Conservation (phyloP, 2,888 invertebrate species). For the Drosophila ochracea region DNA sequence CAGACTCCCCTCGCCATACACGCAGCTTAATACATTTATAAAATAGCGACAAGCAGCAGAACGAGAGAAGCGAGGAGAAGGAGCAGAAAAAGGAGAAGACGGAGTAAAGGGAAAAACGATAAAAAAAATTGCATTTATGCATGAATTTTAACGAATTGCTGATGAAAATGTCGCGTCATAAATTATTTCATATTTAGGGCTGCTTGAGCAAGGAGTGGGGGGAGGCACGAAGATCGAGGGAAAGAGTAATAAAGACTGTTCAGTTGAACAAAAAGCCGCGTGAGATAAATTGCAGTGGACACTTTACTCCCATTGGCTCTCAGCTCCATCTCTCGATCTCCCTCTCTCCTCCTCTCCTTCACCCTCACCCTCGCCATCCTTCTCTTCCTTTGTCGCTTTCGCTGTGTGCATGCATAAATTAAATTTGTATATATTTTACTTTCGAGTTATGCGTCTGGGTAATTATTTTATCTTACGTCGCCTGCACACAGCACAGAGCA, state of each 20-base stretch:
- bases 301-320: conserved; percentile 3
- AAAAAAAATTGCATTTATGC: conserved; percentile 63
- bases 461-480: conserved; percentile 76
- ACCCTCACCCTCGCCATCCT: background rate
- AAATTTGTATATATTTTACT: conserved; percentile 74
- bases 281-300: conserved; percentile 71
- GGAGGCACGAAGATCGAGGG: background rate
- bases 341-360: too few relatives aligned
- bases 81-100: conserved; percentile 18
- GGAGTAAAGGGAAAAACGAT: conserved; percentile 52
- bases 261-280: conserved; percentile 54
- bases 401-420: conserved; percentile 79
- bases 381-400: conserved; percentile 32
- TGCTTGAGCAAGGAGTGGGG: conserved; percentile 5
- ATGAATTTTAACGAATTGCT: conserved; percentile 82
- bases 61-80: conserved; percentile 10
- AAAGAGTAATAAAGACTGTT: conserved; percentile 16
- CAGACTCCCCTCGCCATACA: conserved; percentile 14
- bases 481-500: conserved; percentile 13
- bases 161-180: conserved; percentile 84
- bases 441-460: conserved; percentile 80
- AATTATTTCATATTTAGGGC: conserved; percentile 81
- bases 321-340: background rate
- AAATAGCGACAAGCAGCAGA: conserved; percentile 58
- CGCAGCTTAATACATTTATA: conserved; percentile 77